Percentiles rank a stretch among this genome's conserved stretches.
phyloP scores from a whole-genome alignment of 2,113 vertebrate genomes.

The Lagopus muta region DNA sequence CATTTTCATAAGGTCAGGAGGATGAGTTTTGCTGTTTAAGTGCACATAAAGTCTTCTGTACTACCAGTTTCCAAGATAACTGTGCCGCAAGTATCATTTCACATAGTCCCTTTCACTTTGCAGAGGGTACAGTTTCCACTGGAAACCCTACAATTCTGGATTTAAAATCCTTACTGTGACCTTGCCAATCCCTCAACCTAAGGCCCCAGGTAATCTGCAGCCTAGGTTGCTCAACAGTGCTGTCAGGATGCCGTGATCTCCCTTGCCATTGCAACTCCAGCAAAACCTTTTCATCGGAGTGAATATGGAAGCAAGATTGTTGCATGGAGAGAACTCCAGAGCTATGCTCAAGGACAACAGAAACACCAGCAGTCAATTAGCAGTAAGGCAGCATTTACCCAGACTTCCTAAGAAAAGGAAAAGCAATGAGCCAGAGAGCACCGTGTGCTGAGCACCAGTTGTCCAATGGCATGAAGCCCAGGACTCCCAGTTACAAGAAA shows the following conservation, averaged over 20 bases:
- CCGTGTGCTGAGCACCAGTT: not conserved
- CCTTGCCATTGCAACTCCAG: conserved; percentile 10
- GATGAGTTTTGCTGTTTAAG: not conserved
- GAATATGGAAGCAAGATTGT: not conserved
- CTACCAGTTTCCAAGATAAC: not conserved
- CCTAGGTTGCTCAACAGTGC: not conserved
- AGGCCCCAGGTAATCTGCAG: not conserved
- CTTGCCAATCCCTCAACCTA: not conserved
- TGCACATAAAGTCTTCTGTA: not conserved
- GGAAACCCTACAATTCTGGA: not conserved
- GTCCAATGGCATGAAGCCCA: not conserved
- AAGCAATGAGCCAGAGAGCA: not conserved
- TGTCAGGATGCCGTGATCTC: not conserved
- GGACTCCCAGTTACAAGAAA: not conserved
- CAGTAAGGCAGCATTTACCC: conserved; percentile 21
- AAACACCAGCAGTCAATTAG: not conserved
- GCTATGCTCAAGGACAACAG: not conserved
- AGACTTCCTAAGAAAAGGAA: not conserved
- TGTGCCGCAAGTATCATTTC: not conserved
- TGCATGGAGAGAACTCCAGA: not conserved
- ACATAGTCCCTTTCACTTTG: not conserved
- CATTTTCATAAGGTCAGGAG: not conserved
- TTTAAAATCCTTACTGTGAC: rapidly evolving
- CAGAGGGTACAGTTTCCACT: not conserved
- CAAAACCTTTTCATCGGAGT: not conserved